Evolutionary conservation across 1,140 invertebrate genomes (phyloP).

Genomic region (Nasonia giraulti): DNA sequence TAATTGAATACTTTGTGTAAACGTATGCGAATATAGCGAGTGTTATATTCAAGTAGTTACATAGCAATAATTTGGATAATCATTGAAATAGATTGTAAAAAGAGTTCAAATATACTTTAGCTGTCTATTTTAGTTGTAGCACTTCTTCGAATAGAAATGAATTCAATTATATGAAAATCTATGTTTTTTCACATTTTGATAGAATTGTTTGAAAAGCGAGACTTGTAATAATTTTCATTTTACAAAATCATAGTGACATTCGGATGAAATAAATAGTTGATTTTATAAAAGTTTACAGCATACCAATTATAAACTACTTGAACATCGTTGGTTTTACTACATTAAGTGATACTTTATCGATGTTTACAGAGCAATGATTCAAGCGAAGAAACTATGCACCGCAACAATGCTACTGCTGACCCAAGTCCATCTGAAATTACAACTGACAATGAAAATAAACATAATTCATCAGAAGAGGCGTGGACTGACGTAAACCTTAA

Average conservation of each 20-base stretch:
- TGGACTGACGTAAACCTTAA: conserved; percentile 95
- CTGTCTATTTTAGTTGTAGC: conserved; percentile 7
- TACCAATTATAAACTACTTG: neutral
- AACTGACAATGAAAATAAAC: conserved; percentile 78
- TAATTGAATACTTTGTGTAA: neutral
- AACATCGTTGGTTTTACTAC: neutral
- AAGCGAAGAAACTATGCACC: conserved; percentile 78
- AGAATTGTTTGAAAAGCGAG: neutral
- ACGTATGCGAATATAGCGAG: neutral
- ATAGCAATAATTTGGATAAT: too few species aligned
- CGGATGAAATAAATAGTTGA: neutral
- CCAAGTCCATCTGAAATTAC: conserved; percentile 70
- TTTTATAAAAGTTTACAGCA: neutral
- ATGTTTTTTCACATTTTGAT: neutral
- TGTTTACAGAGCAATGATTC: conserved; percentile 84
- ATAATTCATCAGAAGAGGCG: conserved; percentile 82
- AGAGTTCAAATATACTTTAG: neutral
- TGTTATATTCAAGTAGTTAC: conserved; percentile 15
- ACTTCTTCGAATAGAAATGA: neutral
- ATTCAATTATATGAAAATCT: neutral
- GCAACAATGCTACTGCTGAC: conserved; percentile 69
- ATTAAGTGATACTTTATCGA: neutral
- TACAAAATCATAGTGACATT: too few species aligned
- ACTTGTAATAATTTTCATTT: neutral
- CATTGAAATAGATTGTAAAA: too few species aligned